Evolutionary conservation across 2,888 invertebrate species (phyloP).

Genomic region (Morpho helenor): DNA sequence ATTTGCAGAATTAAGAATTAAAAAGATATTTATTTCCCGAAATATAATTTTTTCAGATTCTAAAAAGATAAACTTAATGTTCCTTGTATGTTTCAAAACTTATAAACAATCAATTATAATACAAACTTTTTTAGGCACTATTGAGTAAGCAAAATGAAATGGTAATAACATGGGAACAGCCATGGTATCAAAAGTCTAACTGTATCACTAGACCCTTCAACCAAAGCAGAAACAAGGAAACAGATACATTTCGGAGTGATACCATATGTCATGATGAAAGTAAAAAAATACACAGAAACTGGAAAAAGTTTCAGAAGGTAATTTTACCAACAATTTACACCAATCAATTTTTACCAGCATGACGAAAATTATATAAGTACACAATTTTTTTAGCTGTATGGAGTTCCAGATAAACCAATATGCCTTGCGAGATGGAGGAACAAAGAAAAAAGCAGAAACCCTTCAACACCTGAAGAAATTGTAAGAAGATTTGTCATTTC

Average conservation of each 20-base stretch:
- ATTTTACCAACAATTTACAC: background rate
- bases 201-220: slow-evolving; percentile 41
- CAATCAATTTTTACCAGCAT: background rate
- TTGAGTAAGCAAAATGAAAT: slow-evolving; percentile 35
- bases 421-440: slow-evolving; percentile 57
- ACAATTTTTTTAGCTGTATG: slow-evolving; percentile 41
- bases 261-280: slow-evolving; percentile 49
- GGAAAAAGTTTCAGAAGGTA: slow-evolving; percentile 54
- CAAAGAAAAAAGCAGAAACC: slow-evolving; percentile 36
- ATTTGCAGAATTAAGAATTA: no score
- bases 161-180: slow-evolving; percentile 52
- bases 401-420: slow-evolving; percentile 51
- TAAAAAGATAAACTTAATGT: no score
- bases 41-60: no score
- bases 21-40: no score
- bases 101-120: background rate
- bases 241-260: slow-evolving; percentile 40
- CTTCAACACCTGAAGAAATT: slow-evolving; percentile 41
- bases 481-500: slow-evolving; percentile 49
- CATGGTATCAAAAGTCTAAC: slow-evolving; percentile 57
- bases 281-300: slow-evolving; percentile 48
- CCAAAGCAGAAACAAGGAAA: slow-evolving; percentile 23
- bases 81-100: background rate
- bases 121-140: slow-evolving; percentile 26
- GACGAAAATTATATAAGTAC: background rate